These are phyloP conservation scores for Herpetotheres cachinnans DNA, from an alignment of 2,113 vertebrate genomes.

Conservation along the genomic window DNA sequence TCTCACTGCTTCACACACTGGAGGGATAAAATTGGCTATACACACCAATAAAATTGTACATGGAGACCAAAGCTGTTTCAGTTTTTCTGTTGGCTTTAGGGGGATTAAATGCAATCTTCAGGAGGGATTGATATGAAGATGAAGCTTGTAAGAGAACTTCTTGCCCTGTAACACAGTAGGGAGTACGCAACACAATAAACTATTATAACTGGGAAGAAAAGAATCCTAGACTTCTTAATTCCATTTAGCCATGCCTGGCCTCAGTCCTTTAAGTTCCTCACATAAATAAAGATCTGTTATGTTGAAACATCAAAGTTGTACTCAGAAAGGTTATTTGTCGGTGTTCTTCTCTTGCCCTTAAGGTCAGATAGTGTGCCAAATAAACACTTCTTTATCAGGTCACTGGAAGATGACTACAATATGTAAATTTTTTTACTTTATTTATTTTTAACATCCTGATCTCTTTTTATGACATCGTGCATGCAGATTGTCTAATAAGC, in stretches of 20 bases:
- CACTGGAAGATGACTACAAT: background rate
- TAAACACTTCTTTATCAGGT: background rate
- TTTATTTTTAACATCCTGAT: background rate
- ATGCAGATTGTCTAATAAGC: background rate
- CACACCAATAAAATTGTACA: background rate
- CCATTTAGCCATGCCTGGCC: background rate
- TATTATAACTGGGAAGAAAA: background rate
- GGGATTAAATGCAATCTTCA: background rate
- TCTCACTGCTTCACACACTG: background rate
- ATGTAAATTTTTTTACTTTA: background rate
- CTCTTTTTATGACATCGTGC: background rate
- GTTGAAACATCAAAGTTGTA: background rate
- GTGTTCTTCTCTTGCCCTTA: background rate
- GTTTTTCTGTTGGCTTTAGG: background rate
- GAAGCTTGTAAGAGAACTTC: background rate
- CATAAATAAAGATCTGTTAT: background rate
- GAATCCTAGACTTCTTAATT: background rate
- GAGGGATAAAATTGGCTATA: background rate
- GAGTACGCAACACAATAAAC: background rate
- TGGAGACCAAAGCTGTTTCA: background rate
- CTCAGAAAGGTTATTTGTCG: background rate
- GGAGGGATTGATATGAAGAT: background rate
- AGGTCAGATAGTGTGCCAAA: background rate
- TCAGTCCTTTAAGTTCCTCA: background rate
- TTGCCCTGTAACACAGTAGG: background rate